phyloP scores from a whole-genome alignment of 2,113 vertebrate genomes.

The pig (Sus scrofa) region T2T-Sscrofa CM000817.6:31267001-31267500 shows the following conservation, averaged over 20 bases:
- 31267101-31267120: not conserved
- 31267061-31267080: not conserved
- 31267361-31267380: not conserved
- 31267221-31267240: not conserved
- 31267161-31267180: not conserved
- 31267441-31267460: not conserved
- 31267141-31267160: constrained; percentile 30
- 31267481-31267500: not conserved
- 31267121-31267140: not conserved
- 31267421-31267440: not conserved
- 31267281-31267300: not conserved
- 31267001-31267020: not conserved
- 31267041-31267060: not conserved
- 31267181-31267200: not conserved
- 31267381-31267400: not conserved
- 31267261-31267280: not conserved
- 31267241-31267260: not conserved
- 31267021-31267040: not conserved
- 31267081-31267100: not conserved
- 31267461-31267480: not conserved
- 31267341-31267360: not conserved
- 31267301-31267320: not conserved
- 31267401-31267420: not conserved
- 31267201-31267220: not conserved
- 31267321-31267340: not conserved